Base-by-base conservation (phyloP, 2,888 invertebrate genomes). In the Margaritifera margaritifera region DNA sequence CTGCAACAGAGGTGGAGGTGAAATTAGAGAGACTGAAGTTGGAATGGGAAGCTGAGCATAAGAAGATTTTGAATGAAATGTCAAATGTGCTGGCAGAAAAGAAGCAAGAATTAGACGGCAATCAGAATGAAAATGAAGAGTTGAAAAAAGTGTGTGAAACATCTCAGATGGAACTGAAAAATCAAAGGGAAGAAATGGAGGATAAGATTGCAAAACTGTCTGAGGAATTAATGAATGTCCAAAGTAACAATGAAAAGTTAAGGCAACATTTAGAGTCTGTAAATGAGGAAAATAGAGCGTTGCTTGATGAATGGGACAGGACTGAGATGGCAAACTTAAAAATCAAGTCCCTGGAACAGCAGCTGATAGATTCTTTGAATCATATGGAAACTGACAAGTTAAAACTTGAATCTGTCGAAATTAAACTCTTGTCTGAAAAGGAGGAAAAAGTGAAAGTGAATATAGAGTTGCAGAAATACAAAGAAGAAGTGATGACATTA, bases 111-210 rank as follows among this genome's bases (percentile, higher is more conserved):
- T 55, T 51, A 25, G 62, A 69, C 15, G 64, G 58, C 57, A 60
- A 57, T 25, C 25, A 54, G 15, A 54, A 6, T 63, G 66, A 71
- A 53, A 66, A 66, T 54, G 64, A 69, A 66, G 59, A 62, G 2
- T 59, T 74, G 50, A 53, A 68, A 58, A 51, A 53, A 18, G 42
- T 63, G 4, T 56, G 61, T 67, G 67, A 67, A 64, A 68, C 65
- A 25, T 31, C 42, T 57, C 66, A 62, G 67, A 67, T 62, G 2
- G 57, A 56, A 54, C 42, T 66, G 15, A 74, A 59, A 61, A 59
- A 57, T 18, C 64, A 68, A 56, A 54, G 71, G 56, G 64, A 67
- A 52, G 62, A 66, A 25, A 53, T 68, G n/a, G 51, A 66, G 50
- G 22, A 57, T 24, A 64, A 74, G 24, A 24, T 74, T 8, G 19